These are phyloP conservation scores for Pseudococcus viburni DNA, from an alignment of 2,888 invertebrate species.

Conservation along the genomic window DNA sequence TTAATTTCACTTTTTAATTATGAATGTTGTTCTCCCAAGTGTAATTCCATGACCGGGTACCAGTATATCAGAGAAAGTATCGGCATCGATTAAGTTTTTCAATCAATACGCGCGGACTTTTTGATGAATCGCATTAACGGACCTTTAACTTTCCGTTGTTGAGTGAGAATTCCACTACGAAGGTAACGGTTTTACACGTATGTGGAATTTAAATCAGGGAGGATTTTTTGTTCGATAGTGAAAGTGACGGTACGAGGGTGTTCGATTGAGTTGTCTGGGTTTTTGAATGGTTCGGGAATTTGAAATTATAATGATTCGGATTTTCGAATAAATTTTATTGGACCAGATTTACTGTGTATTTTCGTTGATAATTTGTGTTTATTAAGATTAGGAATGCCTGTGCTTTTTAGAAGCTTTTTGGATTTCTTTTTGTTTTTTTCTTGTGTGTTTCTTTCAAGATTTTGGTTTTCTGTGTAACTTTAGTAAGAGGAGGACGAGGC, in stretches of 20 bases:
- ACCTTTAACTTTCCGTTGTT: constrained; percentile 50
- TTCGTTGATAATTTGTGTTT: no score
- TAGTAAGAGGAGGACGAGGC: no score
- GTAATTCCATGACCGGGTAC: constrained; percentile 60
- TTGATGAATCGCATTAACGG: constrained; percentile 51
- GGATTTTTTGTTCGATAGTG: constrained; percentile 34
- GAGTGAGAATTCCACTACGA: background rate
- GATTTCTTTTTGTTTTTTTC: no score
- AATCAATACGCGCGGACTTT: constrained; percentile 50
- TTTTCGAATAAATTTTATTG: background rate
- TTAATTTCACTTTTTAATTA: constrained; percentile 66
- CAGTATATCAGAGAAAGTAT: constrained; percentile 61
- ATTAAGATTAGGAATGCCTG: no score
- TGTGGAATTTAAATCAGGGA: constrained; percentile 20
- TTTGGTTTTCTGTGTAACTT: no score
- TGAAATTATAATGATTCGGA: background rate
- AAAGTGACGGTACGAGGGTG: background rate
- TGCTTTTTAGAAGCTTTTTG: no score
- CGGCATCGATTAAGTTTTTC: constrained; percentile 6
- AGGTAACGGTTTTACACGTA: constrained; percentile 7
- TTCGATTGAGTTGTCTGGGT: background rate
- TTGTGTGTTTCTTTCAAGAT: no score
- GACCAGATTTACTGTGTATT: no score
- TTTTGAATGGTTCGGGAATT: background rate
- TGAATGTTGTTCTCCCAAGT: constrained; percentile 64